These are phyloP conservation scores for Loripinus fragilis DNA, from an alignment of 2,888 invertebrate species.

Conservation along the genomic window DNA sequence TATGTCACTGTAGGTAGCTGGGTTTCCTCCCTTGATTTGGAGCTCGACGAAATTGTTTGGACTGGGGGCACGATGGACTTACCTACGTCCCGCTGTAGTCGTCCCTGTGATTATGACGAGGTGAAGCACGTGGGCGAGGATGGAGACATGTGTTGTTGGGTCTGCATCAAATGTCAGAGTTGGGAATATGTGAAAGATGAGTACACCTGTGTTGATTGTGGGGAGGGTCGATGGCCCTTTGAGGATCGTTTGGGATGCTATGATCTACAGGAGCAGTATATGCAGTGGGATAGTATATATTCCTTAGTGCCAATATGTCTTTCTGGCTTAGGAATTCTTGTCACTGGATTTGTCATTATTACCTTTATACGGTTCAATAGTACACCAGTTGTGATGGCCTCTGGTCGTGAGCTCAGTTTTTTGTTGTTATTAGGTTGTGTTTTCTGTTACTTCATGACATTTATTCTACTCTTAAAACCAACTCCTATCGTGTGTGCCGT, in stretches of 20 bases:
- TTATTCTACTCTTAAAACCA: conserved; percentile 86
- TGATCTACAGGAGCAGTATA: conserved; percentile 75
- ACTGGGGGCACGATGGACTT: conserved; percentile 79
- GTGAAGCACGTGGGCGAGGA: conserved; percentile 82
- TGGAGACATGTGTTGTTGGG: conserved; percentile 84
- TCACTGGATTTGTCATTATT: conserved; percentile 87
- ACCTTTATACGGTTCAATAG: conserved; percentile 88
- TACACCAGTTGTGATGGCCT: conserved; percentile 87
- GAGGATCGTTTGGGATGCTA: conserved; percentile 77
- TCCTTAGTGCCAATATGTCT: conserved; percentile 88
- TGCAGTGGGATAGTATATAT: conserved; percentile 84
- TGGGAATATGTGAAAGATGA: conserved; percentile 81
- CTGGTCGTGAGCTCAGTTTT: conserved; percentile 87
- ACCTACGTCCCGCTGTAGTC: conserved; percentile 83
- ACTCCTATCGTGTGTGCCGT: conserved; percentile 85
- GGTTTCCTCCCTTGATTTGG: conserved; percentile 85
- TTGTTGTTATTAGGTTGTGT: conserved; percentile 87
- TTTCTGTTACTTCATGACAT: conserved; percentile 87
- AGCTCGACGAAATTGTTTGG: conserved; percentile 82
- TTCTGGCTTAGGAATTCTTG: conserved; percentile 87
- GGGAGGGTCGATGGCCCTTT: conserved; percentile 80
- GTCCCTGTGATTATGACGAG: conserved; percentile 83
- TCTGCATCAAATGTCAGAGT: conserved; percentile 79
- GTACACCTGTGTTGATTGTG: conserved; percentile 80
- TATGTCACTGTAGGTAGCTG: conserved; percentile 84